Evolutionary conservation across 2,888 invertebrate genomes (phyloP).

Genomic region (Tachina lurida): DNA sequence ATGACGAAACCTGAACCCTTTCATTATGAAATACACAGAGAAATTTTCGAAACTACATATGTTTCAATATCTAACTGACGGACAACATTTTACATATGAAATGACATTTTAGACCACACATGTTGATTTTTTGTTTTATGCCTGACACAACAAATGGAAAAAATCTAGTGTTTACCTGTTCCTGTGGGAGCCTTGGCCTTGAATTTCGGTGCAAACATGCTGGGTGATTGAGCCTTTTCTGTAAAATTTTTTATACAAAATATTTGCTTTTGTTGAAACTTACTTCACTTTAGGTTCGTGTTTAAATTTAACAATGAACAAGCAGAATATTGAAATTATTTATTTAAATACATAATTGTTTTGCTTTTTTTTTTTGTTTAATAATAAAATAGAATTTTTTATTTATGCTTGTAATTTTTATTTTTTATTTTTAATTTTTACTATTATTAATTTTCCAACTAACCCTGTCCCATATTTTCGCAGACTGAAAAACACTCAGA

Average conservation of each 20-base stretch:
- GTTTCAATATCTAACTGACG: background rate
- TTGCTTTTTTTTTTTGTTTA: slow-evolving; percentile 20
- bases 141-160: background rate
- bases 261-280: slow-evolving; percentile 24
- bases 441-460: slow-evolving; percentile 75
- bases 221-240: slow-evolving; percentile 84
- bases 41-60: slow-evolving; percentile 14
- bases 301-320: slow-evolving; percentile 11
- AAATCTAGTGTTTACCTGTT: slow-evolving; percentile 79
- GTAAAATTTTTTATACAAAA: slow-evolving; percentile 81
- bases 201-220: slow-evolving; percentile 91
- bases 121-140: slow-evolving; percentile 23
- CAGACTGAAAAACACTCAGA: slow-evolving; percentile 64
- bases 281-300: slow-evolving; percentile 27
- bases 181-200: slow-evolving; percentile 88
- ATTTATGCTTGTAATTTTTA: slow-evolving; percentile 1
- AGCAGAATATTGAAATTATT: slow-evolving; percentile 8
- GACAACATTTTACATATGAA: slow-evolving; percentile 31
- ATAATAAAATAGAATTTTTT: slow-evolving; percentile 15
- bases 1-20: background rate
- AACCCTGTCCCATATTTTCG: slow-evolving; percentile 83
- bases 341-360: background rate
- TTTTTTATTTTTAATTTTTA: slow-evolving; percentile 26
- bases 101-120: slow-evolving; percentile 5
- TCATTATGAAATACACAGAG: background rate